phyloP scores from a whole-genome alignment of 2,888 invertebrate species.

The Criorhina ranunculi region DNA sequence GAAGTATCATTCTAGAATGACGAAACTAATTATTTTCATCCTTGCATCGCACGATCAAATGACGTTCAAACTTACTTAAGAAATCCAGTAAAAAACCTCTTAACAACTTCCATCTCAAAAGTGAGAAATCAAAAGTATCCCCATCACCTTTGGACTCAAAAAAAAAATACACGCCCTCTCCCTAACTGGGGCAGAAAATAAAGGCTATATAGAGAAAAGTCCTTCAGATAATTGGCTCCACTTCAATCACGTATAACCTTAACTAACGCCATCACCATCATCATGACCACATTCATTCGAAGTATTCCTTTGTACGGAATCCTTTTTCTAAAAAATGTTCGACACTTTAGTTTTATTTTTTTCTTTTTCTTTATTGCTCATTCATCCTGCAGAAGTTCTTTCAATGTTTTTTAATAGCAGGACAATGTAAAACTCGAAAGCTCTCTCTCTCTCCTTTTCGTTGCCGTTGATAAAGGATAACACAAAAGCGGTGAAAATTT shows the following conservation, averaged over 20 bases:
- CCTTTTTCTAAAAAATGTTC: constrained; percentile 14
- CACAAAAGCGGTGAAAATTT: constrained; percentile 43
- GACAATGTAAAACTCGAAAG: constrained; percentile 30
- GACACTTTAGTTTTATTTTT: constrained; percentile 5
- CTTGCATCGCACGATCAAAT: too few relatives aligned
- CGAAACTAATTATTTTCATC: too few relatives aligned
- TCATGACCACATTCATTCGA: constrained; percentile 39
- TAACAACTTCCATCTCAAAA: not conserved
- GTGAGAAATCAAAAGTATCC: not conserved
- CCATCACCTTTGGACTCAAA: not conserved
- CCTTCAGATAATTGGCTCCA: constrained; percentile 55
- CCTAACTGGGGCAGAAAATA: not conserved
- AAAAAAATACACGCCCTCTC: too few relatives aligned
- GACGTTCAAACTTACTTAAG: too few relatives aligned
- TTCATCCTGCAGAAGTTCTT: constrained; percentile 46
- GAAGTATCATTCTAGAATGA: too few relatives aligned
- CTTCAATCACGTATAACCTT: constrained; percentile 57
- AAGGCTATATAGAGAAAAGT: constrained; percentile 5
- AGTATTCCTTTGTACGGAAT: constrained; percentile 50
- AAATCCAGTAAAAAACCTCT: too few relatives aligned
- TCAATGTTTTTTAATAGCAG: constrained; percentile 37
- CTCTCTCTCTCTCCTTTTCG: constrained; percentile 20
- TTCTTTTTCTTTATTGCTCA: constrained; percentile 61
- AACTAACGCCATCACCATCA: not conserved
- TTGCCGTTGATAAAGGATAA: constrained; percentile 11